These are phyloP conservation scores for Octodonta nipae DNA, from an alignment of 2,888 invertebrate genomes.

Conservation along the genomic window DNA sequence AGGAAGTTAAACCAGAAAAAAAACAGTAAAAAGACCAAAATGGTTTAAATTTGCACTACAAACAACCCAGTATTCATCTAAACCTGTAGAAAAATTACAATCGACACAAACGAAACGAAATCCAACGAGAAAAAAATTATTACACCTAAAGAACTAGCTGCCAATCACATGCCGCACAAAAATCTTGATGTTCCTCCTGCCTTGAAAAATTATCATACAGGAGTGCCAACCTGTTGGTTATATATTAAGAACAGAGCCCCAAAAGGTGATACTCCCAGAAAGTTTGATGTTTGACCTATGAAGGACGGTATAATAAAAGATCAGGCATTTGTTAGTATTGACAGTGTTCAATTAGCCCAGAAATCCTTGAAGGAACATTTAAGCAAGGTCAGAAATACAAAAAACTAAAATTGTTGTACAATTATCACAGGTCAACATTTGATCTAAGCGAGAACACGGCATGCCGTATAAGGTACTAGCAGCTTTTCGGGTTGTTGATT, in stretches of 20 bases:
- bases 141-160: constrained; percentile 48
- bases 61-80: too few relatives aligned
- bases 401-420: too few relatives aligned
- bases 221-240: constrained; percentile 68
- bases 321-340: constrained; percentile 89
- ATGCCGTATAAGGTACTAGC: too few relatives aligned
- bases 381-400: too few relatives aligned
- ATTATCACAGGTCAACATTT: too few relatives aligned
- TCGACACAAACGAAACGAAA: constrained; percentile 13
- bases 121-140: constrained; percentile 35
- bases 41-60: too few relatives aligned
- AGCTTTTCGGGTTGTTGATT: too few relatives aligned
- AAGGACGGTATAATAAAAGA: constrained; percentile 93
- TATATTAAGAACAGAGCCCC: constrained; percentile 66
- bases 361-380: too few relatives aligned
- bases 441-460: too few relatives aligned
- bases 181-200: constrained; percentile 63
- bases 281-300: constrained; percentile 67
- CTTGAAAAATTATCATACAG: constrained; percentile 75
- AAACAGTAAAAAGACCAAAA: constrained; percentile 43
- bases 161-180: constrained; percentile 54
- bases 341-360: too few relatives aligned
- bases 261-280: constrained; percentile 32
- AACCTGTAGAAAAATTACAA: too few relatives aligned
- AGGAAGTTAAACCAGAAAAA: constrained; percentile 35